phyloP scores from a whole-genome alignment of 2,113 vertebrate genomes.

The Sprattus sprattus region DNA sequence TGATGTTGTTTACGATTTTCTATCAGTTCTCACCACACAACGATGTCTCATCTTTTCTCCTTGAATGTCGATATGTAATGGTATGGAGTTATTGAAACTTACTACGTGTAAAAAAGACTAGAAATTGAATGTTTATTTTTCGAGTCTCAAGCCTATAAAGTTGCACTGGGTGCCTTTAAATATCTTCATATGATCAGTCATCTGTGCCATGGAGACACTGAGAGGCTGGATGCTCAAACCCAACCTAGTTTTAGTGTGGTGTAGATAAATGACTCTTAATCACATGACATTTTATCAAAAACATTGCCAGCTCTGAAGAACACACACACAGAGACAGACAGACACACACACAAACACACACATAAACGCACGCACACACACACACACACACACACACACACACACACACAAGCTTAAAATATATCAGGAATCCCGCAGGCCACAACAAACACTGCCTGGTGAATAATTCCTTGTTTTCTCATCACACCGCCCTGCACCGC shows the following conservation, averaged over 20 bases:
- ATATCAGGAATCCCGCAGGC: slow-evolving; percentile 32
- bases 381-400: slow-evolving; percentile 35
- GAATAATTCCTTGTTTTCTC: slow-evolving; percentile 11
- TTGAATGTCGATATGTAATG: no score
- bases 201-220: background rate
- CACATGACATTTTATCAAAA: background rate
- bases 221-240: background rate
- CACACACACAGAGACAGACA: slow-evolving; percentile 50
- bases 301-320: background rate
- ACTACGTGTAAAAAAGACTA: no score
- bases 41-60: no score
- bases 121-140: no score
- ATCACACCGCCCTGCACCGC: background rate
- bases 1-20: no score
- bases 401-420: slow-evolving; percentile 26
- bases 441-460: slow-evolving; percentile 10
- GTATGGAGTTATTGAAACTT: no score
- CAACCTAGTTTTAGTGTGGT: background rate
- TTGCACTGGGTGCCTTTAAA: no score
- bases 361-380: slow-evolving; percentile 20
- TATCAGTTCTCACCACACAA: no score
- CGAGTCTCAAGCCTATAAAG: no score
- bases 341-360: slow-evolving; percentile 29
- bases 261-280: background rate
- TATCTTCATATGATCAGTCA: background rate